Evolutionary conservation across 2,113 vertebrate species (phyloP), one percentile per base, ranked within the genome.

Genomic region (Neopipo cinnamomea): DNA sequence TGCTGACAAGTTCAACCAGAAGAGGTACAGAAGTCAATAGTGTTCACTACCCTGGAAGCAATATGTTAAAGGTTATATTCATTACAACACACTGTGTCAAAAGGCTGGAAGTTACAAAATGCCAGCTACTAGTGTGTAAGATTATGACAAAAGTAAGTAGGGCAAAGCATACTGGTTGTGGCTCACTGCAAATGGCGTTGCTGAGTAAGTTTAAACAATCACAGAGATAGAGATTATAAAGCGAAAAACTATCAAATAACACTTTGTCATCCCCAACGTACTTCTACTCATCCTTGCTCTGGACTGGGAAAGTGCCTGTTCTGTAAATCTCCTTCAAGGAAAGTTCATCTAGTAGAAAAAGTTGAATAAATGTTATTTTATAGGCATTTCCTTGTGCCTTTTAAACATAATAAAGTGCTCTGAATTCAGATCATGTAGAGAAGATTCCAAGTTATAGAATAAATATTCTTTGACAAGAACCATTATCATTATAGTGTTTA

Each of bases 21-120:
- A 80, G 28, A 73, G 63, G 44, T 68, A 80, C 50, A 62, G 37
- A 66, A 85, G 66, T 81, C 55, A 63, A 83, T 74, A 37, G 35
- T 49, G 88, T 30, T 88, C 76, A 84, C 22, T 53, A 39, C 25
- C 24, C 67, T 89, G 61, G 63, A 94, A 96, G 47, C 90, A 94
- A 93, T 37, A 55, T 68, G 63, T 52, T 94, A 96, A 96, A 96
- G 65, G 70, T 97, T 97, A 92, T 92, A 79, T 67, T 95, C 77
- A 90, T 93, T 93, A 93, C 61, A 46, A 80, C 49, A 50, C 31
- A 27, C 74, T 35, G 23, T 84, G 95, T 94, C 73, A 86, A 87
- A 92, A 84, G 85, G 37, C 50, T 91, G 90, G 28, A 85, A 88
- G 58, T 89, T 94, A 53, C 30, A 92, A 96, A 96, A 94, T 89